Evolutionary conservation across 2,797 vertebrate species (phyloP).

Genomic region (Paramormyrops hopkinsi): DNA sequence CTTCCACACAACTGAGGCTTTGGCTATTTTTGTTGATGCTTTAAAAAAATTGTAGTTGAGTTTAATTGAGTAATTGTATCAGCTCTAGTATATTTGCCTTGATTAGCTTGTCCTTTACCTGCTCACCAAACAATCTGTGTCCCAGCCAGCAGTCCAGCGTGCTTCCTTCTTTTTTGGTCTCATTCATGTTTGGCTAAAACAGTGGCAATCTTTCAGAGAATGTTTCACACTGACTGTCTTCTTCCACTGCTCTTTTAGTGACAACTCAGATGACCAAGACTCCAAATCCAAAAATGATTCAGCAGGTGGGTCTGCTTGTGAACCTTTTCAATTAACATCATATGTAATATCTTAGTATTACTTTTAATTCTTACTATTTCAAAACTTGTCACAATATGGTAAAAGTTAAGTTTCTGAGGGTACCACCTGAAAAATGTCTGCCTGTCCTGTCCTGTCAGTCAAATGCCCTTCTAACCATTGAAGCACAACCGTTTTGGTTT

Average conservation of each 20-base stretch:
- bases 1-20: not conserved
- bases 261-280: constrained; percentile 94
- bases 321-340: not conserved
- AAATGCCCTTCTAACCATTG: not conserved
- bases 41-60: not conserved
- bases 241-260: constrained; percentile 55
- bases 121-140: not conserved
- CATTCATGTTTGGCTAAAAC: not conserved
- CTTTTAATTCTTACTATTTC: not conserved
- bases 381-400: not conserved
- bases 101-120: not conserved
- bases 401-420: not conserved
- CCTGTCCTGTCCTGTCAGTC: not conserved
- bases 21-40: not conserved
- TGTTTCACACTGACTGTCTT: not conserved
- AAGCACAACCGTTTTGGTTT: not conserved
- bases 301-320: constrained; percentile 65
- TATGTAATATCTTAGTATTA: not conserved
- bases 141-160: not conserved
- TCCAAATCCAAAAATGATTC: constrained; percentile 94
- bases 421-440: not conserved
- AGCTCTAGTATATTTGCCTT: not conserved
- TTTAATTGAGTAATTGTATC: not conserved
- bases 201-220: not conserved
- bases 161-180: not conserved